A percentile compares a stretch with the other conserved stretches of the same genome.
phyloP scores from a whole-genome alignment of 2,113 vertebrate species.

The Hippocampus guttulatus region DNA sequence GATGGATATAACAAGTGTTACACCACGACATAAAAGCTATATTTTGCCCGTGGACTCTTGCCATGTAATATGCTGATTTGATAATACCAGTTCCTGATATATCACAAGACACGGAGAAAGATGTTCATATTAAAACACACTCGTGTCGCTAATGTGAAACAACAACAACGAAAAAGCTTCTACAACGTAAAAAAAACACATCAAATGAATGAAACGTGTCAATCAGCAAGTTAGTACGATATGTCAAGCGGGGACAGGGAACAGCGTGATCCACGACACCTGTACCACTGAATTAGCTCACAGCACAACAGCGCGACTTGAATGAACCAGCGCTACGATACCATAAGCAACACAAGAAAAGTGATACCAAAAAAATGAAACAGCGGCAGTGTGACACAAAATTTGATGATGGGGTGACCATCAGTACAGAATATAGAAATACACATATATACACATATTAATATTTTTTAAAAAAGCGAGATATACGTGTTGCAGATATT shows the following conservation, averaged over 20 bases:
- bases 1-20: slow-evolving; percentile 13
- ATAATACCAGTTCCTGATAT: slow-evolving; percentile 46
- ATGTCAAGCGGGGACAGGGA: slow-evolving; percentile 60
- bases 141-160: slow-evolving; percentile 32
- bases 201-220: slow-evolving; percentile 25
- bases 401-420: slow-evolving; percentile 62
- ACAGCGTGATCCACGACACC: slow-evolving; percentile 66
- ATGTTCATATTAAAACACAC: slow-evolving; percentile 50
- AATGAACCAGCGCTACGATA: slow-evolving; percentile 69
- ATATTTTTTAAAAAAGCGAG: slow-evolving; percentile 67
- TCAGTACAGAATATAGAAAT: slow-evolving; percentile 56
- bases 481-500: slow-evolving; percentile 80
- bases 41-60: slow-evolving; percentile 76
- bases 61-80: slow-evolving; percentile 64
- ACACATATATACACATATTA: slow-evolving; percentile 56
- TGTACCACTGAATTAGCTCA: slow-evolving; percentile 64
- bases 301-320: slow-evolving; percentile 70
- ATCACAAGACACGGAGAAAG: slow-evolving; percentile 52
- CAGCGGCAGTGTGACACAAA: slow-evolving; percentile 65
- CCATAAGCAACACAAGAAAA: slow-evolving; percentile 68
- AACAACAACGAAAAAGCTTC: slow-evolving; percentile 2
- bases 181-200: slow-evolving; percentile 23
- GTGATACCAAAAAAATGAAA: slow-evolving; percentile 55
- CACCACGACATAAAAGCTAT: slow-evolving; percentile 36
- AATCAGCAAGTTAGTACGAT: slow-evolving; percentile 57